phyloP scores from a whole-genome alignment of 2,797 vertebrate species.

The Mus spretus region DNA sequence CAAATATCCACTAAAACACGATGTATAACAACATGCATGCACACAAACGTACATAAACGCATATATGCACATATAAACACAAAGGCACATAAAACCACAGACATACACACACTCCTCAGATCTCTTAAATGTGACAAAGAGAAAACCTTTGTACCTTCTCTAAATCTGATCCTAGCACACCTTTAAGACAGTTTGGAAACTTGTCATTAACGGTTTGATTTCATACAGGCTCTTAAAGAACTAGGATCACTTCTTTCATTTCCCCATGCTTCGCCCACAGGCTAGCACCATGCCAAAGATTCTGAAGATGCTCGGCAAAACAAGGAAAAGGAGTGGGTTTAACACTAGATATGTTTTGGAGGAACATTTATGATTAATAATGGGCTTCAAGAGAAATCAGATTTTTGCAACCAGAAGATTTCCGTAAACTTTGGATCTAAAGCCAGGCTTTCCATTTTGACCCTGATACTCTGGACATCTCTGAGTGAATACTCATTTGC shows the following conservation, averaged over 20 bases:
- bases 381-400: not conserved
- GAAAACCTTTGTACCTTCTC: not conserved
- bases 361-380: not conserved
- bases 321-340: not conserved
- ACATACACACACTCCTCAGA: not conserved
- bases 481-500: not conserved
- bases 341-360: not conserved
- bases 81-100: not conserved
- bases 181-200: not conserved
- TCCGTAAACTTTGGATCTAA: not conserved
- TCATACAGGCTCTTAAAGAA: not conserved
- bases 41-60: not conserved
- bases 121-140: not conserved
- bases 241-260: not conserved
- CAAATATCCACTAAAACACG: not conserved
- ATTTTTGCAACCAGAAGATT: not conserved
- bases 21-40: not conserved
- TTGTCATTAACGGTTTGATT: not conserved
- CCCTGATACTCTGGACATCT: accelerated
- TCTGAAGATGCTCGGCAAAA: not conserved
- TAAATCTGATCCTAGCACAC: not conserved
- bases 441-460: not conserved
- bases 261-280: accelerated
- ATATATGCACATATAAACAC: not conserved
- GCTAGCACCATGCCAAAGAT: no score